Percentiles rank a stretch among this genome's conserved stretches.
Evolutionary conservation across 2,113 vertebrate genomes (phyloP).

Genomic region (Otocyon megalotis): DNA sequence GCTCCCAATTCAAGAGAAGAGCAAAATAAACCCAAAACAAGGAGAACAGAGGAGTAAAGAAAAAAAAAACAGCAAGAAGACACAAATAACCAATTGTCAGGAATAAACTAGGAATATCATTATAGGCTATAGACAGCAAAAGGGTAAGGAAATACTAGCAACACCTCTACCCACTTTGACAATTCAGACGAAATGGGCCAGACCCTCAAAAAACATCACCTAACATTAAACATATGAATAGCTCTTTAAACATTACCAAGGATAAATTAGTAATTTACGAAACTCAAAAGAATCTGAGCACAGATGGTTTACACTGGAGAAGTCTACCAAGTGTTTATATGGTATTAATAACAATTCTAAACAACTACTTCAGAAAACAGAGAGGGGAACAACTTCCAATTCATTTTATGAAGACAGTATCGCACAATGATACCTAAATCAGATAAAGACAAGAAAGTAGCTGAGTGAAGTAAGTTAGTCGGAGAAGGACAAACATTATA

Average conservation of each 20-base stretch:
- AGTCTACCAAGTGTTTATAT: background rate
- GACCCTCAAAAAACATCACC: background rate
- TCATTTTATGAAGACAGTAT: background rate
- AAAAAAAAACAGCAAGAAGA: background rate
- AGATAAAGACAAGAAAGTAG: background rate
- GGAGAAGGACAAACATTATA: too few relatives aligned
- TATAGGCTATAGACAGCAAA: background rate
- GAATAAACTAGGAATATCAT: background rate
- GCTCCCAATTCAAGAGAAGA: background rate
- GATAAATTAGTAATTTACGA: background rate
- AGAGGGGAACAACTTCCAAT: background rate
- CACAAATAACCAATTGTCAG: background rate
- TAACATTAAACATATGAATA: background rate
- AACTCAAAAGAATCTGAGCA: background rate
- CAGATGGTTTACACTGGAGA: background rate
- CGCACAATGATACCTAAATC: background rate
- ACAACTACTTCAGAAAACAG: background rate
- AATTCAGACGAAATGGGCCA: background rate
- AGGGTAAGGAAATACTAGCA: background rate
- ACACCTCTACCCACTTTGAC: background rate
- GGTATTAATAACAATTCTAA: constrained; percentile 12
- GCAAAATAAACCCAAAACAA: background rate
- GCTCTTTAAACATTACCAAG: background rate
- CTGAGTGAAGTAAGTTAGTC: too few relatives aligned
- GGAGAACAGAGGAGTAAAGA: background rate